Base-by-base conservation (phyloP, 2,113 vertebrate species). In the Smithornis capensis region DNA sequence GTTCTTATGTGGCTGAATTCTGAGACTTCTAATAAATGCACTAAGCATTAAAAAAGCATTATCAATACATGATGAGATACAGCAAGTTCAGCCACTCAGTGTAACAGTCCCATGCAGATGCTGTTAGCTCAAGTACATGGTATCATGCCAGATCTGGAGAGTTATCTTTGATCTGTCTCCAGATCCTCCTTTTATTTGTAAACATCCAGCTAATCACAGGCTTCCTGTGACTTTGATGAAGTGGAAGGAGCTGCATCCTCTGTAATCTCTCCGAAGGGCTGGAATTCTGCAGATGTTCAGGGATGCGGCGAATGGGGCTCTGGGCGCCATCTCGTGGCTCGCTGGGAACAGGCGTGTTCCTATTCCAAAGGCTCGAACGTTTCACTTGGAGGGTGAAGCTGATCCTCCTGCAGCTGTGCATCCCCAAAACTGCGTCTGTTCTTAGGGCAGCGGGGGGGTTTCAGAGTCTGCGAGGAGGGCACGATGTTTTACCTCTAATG, bases 241-340 rank as follows among this genome's bases (percentile, higher is more conserved):
- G 88, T 80, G 78, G 91, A 78, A 85, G 88, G 89, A 89, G 65
- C 73, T 64, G 85, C 31, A 65, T 96, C 63, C 81, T 73, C 77
- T 59, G 28, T 33, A 42, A 24, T 12, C 35, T 50, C 67, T 28
- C 81, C 29, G 62, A 35, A 84, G 56, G 47, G 85, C 78, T 63
- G 45, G 60, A 40, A 35, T 35, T 40, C 47, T 69, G 71, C 82
- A 67, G 90, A 38, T 27, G 79, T 52, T 68, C 7, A 0, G 67
- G 70, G 50, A 11, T 31, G 50, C 56, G 14, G 53, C 60, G 17
- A 70, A 2, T 19, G 47, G 71, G 80, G 73, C 9, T 53, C 19
- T 25, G 83, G 2, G 95, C 92, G 84, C 97, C 96, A 94, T 69
- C 96, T 97, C 67, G 86, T 69, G 96, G 95, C 75, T 92, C 27